These are phyloP conservation scores for Chrysodeixis includens DNA, from an alignment of 2,888 invertebrate species.

Conservation along the genomic window DNA sequence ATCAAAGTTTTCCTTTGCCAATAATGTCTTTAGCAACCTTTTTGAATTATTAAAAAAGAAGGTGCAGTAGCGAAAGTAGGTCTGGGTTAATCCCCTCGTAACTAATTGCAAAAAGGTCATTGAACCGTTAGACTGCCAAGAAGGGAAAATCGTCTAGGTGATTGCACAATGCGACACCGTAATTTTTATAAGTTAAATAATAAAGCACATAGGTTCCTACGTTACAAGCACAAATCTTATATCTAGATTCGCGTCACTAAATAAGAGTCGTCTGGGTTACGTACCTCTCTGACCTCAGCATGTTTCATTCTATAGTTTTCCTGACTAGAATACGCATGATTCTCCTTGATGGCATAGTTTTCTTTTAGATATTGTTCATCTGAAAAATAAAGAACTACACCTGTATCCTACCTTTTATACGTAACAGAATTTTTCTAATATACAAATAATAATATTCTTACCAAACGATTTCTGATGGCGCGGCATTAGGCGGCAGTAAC, in stretches of 20 bases:
- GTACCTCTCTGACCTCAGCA: conserved; percentile 83
- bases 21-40: too few relatives aligned
- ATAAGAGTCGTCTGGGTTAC: not conserved
- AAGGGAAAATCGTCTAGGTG: not conserved
- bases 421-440: too few relatives aligned
- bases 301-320: conserved; percentile 82
- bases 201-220: too few relatives aligned
- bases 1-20: too few relatives aligned
- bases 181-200: too few relatives aligned
- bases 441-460: conserved; percentile 70
- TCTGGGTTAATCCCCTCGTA: too few relatives aligned
- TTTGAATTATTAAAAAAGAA: too few relatives aligned
- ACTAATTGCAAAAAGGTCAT: too few relatives aligned
- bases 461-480: conserved; percentile 92
- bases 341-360: conserved; percentile 82
- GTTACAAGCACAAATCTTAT: too few relatives aligned
- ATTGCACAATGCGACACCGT: too few relatives aligned
- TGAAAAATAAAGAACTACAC: conserved; percentile 58
- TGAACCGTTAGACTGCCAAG: not conserved
- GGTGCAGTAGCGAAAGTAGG: too few relatives aligned
- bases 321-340: conserved; percentile 79
- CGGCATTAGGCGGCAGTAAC: conserved; percentile 92
- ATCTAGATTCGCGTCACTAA: too few relatives aligned
- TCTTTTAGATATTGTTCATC: conserved; percentile 86
- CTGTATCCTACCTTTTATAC: not conserved